Conservation (phyloP, 2,797 vertebrate genomes). For the Simalia tracyae region DNA sequence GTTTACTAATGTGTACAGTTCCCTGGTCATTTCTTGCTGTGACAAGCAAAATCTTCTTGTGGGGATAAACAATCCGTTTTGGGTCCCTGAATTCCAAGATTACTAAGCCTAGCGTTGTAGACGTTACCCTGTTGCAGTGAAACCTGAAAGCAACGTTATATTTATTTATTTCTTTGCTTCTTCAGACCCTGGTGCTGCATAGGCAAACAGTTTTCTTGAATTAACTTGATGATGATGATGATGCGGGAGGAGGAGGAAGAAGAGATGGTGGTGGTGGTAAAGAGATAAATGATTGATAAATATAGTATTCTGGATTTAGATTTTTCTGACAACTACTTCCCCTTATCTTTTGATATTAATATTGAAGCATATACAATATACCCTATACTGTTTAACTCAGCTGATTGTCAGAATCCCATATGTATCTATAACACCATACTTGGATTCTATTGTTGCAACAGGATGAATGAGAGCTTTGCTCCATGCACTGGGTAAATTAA, state of each 20-base stretch:
- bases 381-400: not conserved
- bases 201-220: not conserved
- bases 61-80: not conserved
- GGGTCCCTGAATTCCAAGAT: not conserved
- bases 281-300: not conserved
- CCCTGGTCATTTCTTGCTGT: not conserved
- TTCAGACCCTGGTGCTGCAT: not conserved
- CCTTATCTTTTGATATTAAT: not conserved
- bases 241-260: not conserved
- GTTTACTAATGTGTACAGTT: not conserved
- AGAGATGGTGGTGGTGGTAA: not conserved
- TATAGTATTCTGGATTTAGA: not conserved
- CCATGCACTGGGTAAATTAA: conserved; percentile 49
- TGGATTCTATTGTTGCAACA: not conserved
- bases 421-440: not conserved
- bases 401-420: not conserved
- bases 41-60: not conserved
- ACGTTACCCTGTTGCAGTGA: not conserved
- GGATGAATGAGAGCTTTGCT: conserved; percentile 51
- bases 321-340: not conserved
- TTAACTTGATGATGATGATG: not conserved
- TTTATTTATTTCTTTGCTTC: not conserved
- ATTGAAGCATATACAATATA: not conserved
- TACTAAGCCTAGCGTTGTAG: not conserved
- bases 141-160: not conserved